Evolutionary conservation across 2,797 vertebrate species (phyloP).

Genomic region (Valencia hispanica): DNA sequence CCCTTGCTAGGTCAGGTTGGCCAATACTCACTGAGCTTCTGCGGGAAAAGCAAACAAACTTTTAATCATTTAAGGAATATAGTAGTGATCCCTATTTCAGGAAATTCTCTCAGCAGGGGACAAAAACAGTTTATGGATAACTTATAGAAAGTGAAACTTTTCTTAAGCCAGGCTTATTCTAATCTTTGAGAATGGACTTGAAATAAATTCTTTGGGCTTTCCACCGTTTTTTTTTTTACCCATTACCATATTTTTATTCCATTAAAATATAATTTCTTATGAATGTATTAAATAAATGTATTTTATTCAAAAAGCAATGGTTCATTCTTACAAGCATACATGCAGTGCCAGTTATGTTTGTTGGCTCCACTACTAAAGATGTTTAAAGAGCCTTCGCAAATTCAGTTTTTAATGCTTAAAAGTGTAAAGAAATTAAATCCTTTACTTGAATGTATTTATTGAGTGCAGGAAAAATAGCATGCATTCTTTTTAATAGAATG

Average conservation of each 20-base stretch:
- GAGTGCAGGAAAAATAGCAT: neutral
- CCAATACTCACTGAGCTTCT: constrained; percentile 28
- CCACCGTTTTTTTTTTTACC: too few species aligned
- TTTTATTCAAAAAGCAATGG: too few species aligned
- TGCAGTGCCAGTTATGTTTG: neutral
- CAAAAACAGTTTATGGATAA: constrained; percentile 10
- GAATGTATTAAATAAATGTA: too few species aligned
- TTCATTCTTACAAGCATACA: neutral
- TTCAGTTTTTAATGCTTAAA: neutral
- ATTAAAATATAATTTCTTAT: neutral
- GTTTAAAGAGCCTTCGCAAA: neutral
- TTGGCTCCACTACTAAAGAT: neutral
- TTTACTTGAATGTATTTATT: neutral
- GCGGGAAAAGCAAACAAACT: constrained; percentile 4
- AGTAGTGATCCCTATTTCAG: constrained; percentile 12
- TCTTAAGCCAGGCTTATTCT: neutral
- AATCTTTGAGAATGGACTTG: neutral
- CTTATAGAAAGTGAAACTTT: constrained; percentile 8
- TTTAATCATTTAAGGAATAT: constrained; percentile 15
- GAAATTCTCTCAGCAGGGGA: constrained; percentile 25
- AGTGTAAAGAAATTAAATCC: neutral
- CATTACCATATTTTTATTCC: neutral
- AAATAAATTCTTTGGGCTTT: neutral
- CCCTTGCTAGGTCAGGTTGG: constrained; percentile 65
- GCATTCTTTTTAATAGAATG: too few species aligned